Evolutionary conservation across 2,888 invertebrate genomes (phyloP).

Genomic region (Megastigmus dorsalis): DNA sequence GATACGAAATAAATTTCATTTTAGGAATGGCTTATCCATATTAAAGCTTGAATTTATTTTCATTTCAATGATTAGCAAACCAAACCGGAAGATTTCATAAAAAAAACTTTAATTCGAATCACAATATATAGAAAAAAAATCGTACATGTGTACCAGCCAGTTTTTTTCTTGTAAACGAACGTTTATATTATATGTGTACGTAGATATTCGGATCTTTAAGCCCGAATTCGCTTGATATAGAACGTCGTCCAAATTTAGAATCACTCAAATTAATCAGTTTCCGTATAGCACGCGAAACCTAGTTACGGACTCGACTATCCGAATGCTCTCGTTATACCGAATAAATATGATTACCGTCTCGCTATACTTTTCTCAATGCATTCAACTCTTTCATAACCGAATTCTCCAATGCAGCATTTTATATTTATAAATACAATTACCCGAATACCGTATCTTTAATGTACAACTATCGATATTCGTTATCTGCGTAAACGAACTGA

Average conservation of each 20-base stretch:
- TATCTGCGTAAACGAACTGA: background rate
- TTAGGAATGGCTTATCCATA: background rate
- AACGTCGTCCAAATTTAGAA: background rate
- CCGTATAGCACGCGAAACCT: slow-evolving; percentile 2
- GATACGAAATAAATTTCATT: background rate
- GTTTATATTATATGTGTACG: no score
- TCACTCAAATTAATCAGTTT: background rate
- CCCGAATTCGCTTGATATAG: background rate
- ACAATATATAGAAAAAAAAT: no score
- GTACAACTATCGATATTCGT: background rate
- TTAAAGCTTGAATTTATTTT: no score
- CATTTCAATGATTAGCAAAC: no score
- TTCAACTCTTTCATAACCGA: no score
- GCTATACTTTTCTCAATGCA: no score
- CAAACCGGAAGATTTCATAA: no score
- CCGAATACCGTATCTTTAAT: background rate
- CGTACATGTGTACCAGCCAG: no score
- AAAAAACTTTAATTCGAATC: no score
- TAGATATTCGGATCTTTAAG: background rate
- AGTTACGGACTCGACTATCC: background rate
- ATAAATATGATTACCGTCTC: no score
- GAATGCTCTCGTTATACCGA: no score
- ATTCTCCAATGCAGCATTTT: background rate
- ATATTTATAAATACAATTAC: background rate
- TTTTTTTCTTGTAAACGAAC: background rate